Evolutionary conservation across 1,140 invertebrate genomes (phyloP), one percentile per base, ranked within the genome.

Genomic region (Drosophila saltans): DNA sequence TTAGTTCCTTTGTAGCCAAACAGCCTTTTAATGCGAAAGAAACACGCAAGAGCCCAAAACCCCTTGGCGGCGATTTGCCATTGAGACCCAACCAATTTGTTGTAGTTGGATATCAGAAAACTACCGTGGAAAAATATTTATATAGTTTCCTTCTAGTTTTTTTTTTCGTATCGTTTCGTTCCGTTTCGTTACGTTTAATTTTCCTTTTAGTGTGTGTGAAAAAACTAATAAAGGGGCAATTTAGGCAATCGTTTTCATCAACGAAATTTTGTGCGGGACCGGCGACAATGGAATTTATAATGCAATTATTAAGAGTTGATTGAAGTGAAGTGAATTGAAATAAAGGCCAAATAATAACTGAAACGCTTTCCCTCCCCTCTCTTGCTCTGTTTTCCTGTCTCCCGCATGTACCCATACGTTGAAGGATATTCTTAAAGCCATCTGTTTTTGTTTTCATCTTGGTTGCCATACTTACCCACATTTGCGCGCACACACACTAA

Each of bases 161-260:
- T 36, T 5, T 36, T 36, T 36, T 61, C 62, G 48, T 62, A 30
- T 36, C 33, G 33, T 36, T 4, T 7, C 33, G 33, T 45, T 3
- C 56, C 40, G 52, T 48, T 65, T 40, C 39, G 39, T 36, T 36
- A 36, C 33, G 26, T 55, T 30, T 45, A 36, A 39, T 21, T 72
- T 72, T 30, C 48, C 60, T 67, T 63, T 89, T 89, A 89, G 80
- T 79, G 84, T 89, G 84, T 89, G 84, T 89, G 84, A 89, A 89
- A 89, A 89, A 89, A 89, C 80, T 89, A 89, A 89, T 89, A 89
- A 89, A 90, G 80, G 72, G 72, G 74, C 84, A 89, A 89, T 89
- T 89, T 89, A 70, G 81, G 80, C 84, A 89, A 84, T 84, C 45
- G 45, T 52, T 52, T 52, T 52, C n/a, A 52, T 52, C 21, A 52